Percentiles rank a stretch among this genome's conserved stretches.
These are phyloP conservation scores for Micromussa lordhowensis DNA, from an alignment of 92 coral and sea anemone genomes.

Conservation along the genomic window DNA sequence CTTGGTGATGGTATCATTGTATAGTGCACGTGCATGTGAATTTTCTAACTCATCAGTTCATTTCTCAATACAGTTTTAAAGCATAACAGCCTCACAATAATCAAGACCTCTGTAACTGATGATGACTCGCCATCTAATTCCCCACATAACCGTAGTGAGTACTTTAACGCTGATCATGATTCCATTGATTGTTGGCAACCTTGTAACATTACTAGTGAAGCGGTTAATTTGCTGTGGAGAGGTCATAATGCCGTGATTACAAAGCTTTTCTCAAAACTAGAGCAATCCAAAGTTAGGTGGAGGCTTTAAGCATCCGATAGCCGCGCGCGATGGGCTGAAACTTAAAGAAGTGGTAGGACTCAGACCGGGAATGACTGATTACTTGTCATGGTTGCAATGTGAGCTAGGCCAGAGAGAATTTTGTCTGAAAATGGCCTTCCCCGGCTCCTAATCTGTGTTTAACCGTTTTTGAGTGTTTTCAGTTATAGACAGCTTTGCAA, in stretches of 20 bases:
- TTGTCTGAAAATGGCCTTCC: background rate
- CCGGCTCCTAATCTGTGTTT: background rate
- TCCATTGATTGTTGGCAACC: background rate
- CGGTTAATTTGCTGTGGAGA: background rate
- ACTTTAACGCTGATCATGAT: background rate
- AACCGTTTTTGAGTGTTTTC: too few species aligned
- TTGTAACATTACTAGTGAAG: background rate
- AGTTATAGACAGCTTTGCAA: too few species aligned
- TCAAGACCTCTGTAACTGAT: slow-evolving; percentile 34
- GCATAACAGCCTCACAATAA: slow-evolving; percentile 24
- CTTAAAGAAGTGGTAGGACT: too few species aligned
- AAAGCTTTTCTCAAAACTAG: background rate
- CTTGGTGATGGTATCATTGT: background rate
- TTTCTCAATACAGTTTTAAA: slow-evolving; percentile 18
- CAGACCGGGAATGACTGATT: too few species aligned
- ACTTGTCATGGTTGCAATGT: too few species aligned
- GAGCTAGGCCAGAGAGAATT: background rate
- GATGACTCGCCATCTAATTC: slow-evolving; percentile 36
- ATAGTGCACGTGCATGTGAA: background rate
- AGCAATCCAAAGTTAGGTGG: background rate
- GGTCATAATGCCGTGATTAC: too few species aligned
- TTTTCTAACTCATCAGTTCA: background rate
- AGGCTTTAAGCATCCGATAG: too few species aligned
- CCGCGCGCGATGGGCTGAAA: too few species aligned
- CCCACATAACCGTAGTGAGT: slow-evolving; percentile 31